phyloP scores from a whole-genome alignment of 2,888 invertebrate genomes.

The Brachylomia viminalis region DNA sequence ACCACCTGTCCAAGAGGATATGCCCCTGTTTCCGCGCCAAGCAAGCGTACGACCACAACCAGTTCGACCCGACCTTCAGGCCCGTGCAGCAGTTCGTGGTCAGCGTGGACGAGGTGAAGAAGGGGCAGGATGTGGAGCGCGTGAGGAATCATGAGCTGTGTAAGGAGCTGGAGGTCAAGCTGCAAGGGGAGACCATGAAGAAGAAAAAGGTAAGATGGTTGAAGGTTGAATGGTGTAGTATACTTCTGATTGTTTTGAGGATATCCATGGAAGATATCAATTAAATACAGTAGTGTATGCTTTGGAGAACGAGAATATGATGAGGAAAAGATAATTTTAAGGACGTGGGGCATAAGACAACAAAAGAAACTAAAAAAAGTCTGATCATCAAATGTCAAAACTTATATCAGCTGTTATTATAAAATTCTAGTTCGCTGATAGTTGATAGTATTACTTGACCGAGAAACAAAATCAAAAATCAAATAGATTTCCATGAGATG shows the following conservation, averaged over 20 bases:
- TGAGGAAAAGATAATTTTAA: neutral
- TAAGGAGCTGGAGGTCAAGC: conserved; percentile 83
- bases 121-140: conserved; percentile 74
- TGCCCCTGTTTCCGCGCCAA: conserved; percentile 90
- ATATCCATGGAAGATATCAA: neutral
- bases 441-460: neutral
- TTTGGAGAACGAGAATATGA: neutral
- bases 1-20: conserved; percentile 88
- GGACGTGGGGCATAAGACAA: no score
- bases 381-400: neutral
- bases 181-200: conserved; percentile 80
- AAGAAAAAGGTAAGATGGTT: conserved; percentile 78
- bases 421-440: neutral
- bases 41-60: conserved; percentile 88
- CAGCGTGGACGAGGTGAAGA: conserved; percentile 83
- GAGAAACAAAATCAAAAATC: neutral
- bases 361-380: neutral
- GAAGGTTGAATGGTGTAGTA: neutral
- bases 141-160: conserved; percentile 80
- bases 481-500: neutral
- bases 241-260: neutral
- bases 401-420: neutral
- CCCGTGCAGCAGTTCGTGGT: conserved; percentile 80
- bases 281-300: neutral
- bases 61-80: conserved; percentile 85